A percentile compares a stretch with the other conserved stretches of the same genome.
Evolutionary conservation across 2,113 vertebrate genomes (phyloP).

Genomic region (Plecturocebus donacophilus): DNA sequence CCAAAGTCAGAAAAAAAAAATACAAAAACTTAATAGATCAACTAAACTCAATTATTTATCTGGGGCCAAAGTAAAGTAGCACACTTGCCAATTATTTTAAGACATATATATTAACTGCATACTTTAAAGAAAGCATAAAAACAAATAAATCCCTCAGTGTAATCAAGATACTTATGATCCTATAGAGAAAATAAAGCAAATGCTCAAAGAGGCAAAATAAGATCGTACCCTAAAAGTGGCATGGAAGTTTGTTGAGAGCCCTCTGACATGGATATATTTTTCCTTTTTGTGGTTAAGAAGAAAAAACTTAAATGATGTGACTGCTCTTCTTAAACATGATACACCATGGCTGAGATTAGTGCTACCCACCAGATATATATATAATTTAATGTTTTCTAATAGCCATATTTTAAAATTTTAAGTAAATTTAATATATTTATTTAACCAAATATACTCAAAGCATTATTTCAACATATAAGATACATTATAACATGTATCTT

Average conservation of each 20-base stretch:
- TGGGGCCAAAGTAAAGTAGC: slow-evolving; percentile 28
- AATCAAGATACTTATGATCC: slow-evolving; percentile 9
- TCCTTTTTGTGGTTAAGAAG: background rate
- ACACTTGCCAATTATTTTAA: background rate
- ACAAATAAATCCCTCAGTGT: background rate
- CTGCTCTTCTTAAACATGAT: background rate
- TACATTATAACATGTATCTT: no score
- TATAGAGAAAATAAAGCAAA: slow-evolving; percentile 34
- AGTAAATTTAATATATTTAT: background rate
- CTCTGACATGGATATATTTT: background rate
- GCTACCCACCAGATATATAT: background rate
- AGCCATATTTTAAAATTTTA: background rate
- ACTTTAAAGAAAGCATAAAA: slow-evolving; percentile 17
- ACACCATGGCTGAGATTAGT: background rate
- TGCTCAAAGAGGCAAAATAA: background rate
- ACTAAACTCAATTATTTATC: slow-evolving; percentile 24
- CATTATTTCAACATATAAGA: background rate
- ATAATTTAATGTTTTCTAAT: background rate
- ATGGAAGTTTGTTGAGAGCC: background rate
- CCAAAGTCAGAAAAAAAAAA: background rate
- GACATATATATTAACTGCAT: background rate
- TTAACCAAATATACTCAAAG: background rate
- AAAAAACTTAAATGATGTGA: background rate
- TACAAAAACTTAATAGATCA: slow-evolving; percentile 6
- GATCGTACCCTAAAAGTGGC: background rate